phyloP scores from a whole-genome alignment of 2,888 invertebrate genomes.

The Neoascia interrupta region DNA sequence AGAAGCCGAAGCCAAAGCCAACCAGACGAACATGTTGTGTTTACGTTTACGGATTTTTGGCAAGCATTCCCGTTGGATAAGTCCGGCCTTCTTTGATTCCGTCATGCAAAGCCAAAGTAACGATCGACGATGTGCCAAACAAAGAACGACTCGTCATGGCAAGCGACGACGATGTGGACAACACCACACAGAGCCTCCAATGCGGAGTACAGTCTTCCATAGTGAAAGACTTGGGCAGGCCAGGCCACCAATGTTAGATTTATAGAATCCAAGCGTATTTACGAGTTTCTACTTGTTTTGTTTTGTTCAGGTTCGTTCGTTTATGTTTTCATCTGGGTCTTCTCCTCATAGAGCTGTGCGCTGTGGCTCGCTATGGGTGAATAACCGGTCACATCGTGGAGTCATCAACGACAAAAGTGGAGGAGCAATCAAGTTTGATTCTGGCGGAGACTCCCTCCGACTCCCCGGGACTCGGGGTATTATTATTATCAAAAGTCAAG shows the following conservation, averaged over 20 bases:
- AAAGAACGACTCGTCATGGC: conserved; percentile 39
- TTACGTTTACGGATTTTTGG: conserved; percentile 36
- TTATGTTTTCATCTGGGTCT: conserved; percentile 54
- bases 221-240: background rate
- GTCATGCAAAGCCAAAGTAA: background rate
- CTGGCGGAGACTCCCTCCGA: background rate
- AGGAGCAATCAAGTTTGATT: conserved; percentile 47
- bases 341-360: conserved; percentile 21
- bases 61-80: conserved; percentile 41
- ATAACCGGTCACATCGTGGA: conserved; percentile 64
- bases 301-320: conserved; percentile 51
- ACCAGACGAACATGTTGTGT: conserved; percentile 29
- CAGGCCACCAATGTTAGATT: background rate
- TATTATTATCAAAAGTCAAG: conserved; percentile 31
- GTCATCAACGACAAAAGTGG: conserved; percentile 55
- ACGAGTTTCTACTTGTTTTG: conserved; percentile 41
- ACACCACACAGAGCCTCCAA: too few species aligned
- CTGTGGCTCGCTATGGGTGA: conserved; percentile 58
- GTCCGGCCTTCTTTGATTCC: conserved; percentile 31
- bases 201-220: too few species aligned
- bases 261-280: conserved; percentile 10
- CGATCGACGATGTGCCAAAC: conserved; percentile 53
- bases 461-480: background rate
- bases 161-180: too few species aligned
- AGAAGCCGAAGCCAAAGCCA: background rate